Evolutionary conservation across 2,888 invertebrate species (phyloP).

Genomic region (Galerucella calmariensis): DNA sequence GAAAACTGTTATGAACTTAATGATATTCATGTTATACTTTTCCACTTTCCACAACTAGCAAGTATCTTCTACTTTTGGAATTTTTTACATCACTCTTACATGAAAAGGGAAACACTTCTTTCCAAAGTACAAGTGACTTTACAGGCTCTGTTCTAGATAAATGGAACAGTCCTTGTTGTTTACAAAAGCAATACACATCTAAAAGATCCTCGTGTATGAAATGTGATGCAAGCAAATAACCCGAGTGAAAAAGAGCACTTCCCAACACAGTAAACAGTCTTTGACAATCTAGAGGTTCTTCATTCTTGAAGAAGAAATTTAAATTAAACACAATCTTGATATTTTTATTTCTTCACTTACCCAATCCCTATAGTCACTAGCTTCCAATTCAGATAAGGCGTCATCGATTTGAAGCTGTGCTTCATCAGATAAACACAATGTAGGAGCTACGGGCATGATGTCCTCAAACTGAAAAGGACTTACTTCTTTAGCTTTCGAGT

Average conservation of each 20-base stretch:
- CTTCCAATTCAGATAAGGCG: slow-evolving; percentile 88
- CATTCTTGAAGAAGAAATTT: slow-evolving; percentile 69
- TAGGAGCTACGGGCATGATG: slow-evolving; percentile 73
- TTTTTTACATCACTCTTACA: slow-evolving; percentile 64
- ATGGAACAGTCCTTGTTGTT: slow-evolving; percentile 79
- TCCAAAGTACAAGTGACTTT: slow-evolving; percentile 81
- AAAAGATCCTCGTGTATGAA: slow-evolving; percentile 78
- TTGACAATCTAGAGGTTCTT: slow-evolving; percentile 80
- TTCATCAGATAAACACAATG: slow-evolving; percentile 77
- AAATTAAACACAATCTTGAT: not conserved
- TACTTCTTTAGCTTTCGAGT: slow-evolving; percentile 34
- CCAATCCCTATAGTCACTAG: slow-evolving; percentile 92
- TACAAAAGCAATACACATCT: slow-evolving; percentile 80
- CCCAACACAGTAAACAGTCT: slow-evolving; percentile 72
- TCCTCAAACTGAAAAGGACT: slow-evolving; percentile 69
- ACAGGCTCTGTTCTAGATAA: slow-evolving; percentile 75
- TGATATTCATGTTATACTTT: slow-evolving; percentile 56
- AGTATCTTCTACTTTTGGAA: slow-evolving; percentile 76
- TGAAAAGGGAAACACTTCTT: slow-evolving; percentile 75
- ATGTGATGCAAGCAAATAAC: slow-evolving; percentile 82
- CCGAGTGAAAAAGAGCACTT: slow-evolving; percentile 69
- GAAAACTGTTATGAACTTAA: slow-evolving; percentile 2
- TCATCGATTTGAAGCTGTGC: slow-evolving; percentile 86
- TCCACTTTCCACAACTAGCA: slow-evolving; percentile 79
- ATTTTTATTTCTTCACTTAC: no score